Base-by-base conservation (phyloP, 2,797 vertebrate species). In the Prunella strophiata region DNA sequence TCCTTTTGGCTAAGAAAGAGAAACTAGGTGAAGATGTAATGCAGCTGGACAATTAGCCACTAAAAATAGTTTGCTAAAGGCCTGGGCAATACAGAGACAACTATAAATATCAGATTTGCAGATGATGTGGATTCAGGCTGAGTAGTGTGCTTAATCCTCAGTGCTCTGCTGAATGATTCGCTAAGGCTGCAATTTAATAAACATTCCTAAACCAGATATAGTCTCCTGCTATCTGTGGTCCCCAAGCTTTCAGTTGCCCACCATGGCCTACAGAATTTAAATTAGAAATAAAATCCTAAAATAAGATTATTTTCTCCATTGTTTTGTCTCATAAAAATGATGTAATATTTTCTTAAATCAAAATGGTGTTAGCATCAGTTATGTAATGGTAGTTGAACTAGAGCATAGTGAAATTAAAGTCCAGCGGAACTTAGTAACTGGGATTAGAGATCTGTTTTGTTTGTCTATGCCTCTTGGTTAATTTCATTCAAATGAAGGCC, bases 41-140 rank as follows among this genome's bases (percentile, higher is more conserved):
- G 63, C 70, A 90, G 72, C 74, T 91, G 95, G 94, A 96, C 94
- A 96, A 96, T 96, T 94, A 90, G 68, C 61, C 67, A 30, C 96
- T 97, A 96, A 95, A 97, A 95, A 94, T 94, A 96, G 88, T 74
- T 91, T 89, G 42, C 51, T 58, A n/a, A 83, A 91, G 59, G 84
- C 88, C 61, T 73, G 38, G 63, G 67, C 55, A 63, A 66, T 84
- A 68, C 58, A 88, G 81, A 84, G 80, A 74, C 67, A 67, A 68
- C 62, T 75, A 21, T 61, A 84, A 87, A 61, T 12, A 76, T 17
- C 58, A 79, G 68, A 51, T 88, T 70, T 91, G 57, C 74, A 80
- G 88, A 48, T 3, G 5, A 29, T 78, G 57, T 76, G 68, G 61
- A 77, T 89, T 94, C 79, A 55, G 38, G 47, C 57, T 68, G 59